A percentile compares a stretch with the other conserved stretches of the same genome.
Conservation (phyloP, 2,888 invertebrate genomes). For the Anagyrus pseudococci region DNA sequence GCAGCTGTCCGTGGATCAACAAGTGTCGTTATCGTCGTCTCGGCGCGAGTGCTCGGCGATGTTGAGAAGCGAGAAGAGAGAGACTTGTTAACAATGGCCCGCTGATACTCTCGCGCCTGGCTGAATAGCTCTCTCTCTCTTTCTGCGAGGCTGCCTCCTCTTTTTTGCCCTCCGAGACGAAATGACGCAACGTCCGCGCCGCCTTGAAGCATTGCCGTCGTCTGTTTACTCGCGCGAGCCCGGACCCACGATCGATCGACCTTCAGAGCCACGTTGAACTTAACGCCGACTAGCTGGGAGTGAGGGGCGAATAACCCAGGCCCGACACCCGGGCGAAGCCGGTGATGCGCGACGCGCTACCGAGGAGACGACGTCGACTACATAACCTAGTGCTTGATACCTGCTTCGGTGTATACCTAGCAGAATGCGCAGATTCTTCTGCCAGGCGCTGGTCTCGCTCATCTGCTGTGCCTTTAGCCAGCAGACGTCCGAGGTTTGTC, state of each 20-base stretch:
- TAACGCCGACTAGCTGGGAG: neutral
- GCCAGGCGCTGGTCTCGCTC: conserved; percentile 29
- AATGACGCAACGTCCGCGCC: conserved; percentile 36
- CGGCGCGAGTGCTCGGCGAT: no score
- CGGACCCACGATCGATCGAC: no score
- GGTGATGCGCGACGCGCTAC: no score
- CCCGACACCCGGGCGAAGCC: no score
- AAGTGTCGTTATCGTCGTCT: no score
- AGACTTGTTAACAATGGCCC: no score
- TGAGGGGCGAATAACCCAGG: no score
- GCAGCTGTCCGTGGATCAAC: no score
- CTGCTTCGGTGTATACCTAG: neutral
- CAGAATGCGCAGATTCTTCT: conserved; percentile 33
- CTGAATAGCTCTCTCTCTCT: no score
- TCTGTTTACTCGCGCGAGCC: neutral
- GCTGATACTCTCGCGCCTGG: no score
- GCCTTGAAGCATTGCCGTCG: conserved; percentile 7
- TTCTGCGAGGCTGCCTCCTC: no score
- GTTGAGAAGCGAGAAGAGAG: no score
- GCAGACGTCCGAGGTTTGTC: conserved; percentile 38
- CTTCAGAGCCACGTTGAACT: neutral
- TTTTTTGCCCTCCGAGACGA: conserved; percentile 7
- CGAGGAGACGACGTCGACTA: neutral
- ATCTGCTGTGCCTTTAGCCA: conserved; percentile 38
- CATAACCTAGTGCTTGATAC: neutral